These are phyloP conservation scores for Mirounga angustirostris DNA, from an alignment of 2,113 vertebrate species.

Conservation along the genomic window DNA sequence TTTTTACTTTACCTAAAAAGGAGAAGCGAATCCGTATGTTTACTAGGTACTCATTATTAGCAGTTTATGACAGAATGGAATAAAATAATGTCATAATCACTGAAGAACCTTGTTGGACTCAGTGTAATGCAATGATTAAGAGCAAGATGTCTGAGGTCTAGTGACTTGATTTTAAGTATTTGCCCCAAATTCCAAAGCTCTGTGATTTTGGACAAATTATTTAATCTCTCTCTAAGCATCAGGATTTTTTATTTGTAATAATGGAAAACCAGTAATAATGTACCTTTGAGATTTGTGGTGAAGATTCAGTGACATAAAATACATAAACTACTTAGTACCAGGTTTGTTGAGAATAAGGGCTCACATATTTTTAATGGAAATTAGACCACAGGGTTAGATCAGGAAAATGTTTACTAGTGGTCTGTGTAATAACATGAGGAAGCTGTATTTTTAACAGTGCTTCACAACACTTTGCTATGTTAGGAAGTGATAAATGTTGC, in stretches of 20 bases:
- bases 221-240: not conserved
- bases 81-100: not conserved
- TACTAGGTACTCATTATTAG: not conserved
- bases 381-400: not conserved
- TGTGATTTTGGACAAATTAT: not conserved
- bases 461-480: not conserved
- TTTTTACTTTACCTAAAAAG: not conserved
- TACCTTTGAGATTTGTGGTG: not conserved
- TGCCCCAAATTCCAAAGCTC: not conserved
- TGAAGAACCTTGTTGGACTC: not conserved
- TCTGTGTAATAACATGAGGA: not conserved
- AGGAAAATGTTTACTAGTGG: not conserved
- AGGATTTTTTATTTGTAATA: constrained; percentile 7
- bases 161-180: not conserved
- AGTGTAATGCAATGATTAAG: not conserved
- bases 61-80: not conserved
- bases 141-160: not conserved
- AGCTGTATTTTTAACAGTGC: not conserved
- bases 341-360: not conserved
- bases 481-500: not conserved
- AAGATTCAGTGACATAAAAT: constrained; percentile 1
- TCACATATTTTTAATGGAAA: constrained; percentile 29
- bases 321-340: not conserved
- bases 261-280: not conserved
- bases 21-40: not conserved